phyloP scores from a whole-genome alignment of 2,797 vertebrate genomes.

The Alosa sapidissima region DNA sequence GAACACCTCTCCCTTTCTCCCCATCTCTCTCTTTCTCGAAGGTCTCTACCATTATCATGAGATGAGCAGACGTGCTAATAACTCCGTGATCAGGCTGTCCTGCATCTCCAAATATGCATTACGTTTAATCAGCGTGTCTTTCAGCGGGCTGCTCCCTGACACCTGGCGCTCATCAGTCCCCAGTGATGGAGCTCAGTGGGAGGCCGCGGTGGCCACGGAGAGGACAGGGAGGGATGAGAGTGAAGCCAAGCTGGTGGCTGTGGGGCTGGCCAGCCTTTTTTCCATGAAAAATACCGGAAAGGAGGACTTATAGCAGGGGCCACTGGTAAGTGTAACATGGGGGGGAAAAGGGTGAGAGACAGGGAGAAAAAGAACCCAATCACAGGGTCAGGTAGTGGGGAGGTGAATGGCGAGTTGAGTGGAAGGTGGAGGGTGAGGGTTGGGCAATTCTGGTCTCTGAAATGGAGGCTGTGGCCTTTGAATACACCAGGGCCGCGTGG shows the following conservation, averaged over 20 bases:
- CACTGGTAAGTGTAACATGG: background rate
- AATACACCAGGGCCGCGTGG: background rate
- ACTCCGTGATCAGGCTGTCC: background rate
- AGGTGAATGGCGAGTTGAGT: slow-evolving; percentile 12
- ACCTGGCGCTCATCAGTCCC: background rate
- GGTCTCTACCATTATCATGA: background rate
- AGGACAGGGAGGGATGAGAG: background rate
- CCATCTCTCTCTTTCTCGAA: background rate
- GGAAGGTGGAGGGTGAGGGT: background rate
- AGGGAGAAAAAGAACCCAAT: background rate
- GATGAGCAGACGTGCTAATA: background rate
- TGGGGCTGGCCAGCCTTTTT: background rate
- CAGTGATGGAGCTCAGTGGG: background rate
- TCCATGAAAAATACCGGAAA: background rate
- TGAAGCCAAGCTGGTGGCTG: background rate
- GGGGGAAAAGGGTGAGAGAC: background rate
- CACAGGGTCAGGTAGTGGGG: background rate
- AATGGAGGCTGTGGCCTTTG: slow-evolving; percentile 4
- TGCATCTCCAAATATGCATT: slow-evolving; percentile 21
- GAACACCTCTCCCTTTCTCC: background rate
- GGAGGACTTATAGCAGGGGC: background rate
- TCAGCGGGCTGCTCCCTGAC: background rate
- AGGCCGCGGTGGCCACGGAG: background rate
- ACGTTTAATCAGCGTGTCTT: slow-evolving; percentile 25
- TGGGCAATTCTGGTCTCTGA: slow-evolving; percentile 3